A percentile compares a stretch with the other conserved stretches of the same genome.
These are phyloP conservation scores for Oceanites oceanicus DNA, from an alignment of 2,113 vertebrate genomes.

Conservation along the genomic window DNA sequence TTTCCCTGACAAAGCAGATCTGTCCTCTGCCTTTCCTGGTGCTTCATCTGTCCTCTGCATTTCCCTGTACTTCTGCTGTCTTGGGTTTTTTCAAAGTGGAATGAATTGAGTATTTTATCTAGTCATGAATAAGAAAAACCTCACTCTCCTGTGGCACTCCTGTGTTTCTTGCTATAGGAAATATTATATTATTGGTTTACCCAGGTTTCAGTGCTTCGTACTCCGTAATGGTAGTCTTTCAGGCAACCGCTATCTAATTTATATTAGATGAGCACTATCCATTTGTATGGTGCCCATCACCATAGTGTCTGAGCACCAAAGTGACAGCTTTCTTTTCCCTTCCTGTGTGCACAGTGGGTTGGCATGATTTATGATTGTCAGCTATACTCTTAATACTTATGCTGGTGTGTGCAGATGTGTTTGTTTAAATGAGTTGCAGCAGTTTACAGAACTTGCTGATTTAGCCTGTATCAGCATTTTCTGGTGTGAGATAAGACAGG, in stretches of 20 bases:
- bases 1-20: neutral
- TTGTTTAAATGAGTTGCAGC: neutral
- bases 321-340: neutral
- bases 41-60: neutral
- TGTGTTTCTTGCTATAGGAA: neutral
- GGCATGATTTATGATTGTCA: neutral
- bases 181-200: neutral
- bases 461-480: neutral
- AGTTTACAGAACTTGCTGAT: neutral
- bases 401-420: neutral
- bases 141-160: neutral
- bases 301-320: neutral
- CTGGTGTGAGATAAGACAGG: neutral
- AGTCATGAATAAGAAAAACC: neutral
- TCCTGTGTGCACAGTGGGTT: neutral
- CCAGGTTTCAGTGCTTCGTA: neutral
- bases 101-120: neutral
- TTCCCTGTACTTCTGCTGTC: neutral
- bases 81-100: neutral
- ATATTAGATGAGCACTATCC: neutral
- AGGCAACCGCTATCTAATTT: neutral
- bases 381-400: neutral
- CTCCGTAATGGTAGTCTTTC: neutral
- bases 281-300: neutral
- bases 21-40: neutral